Conservation (phyloP, 2,797 vertebrate genomes). For the Thalassophryne amazonica region DNA sequence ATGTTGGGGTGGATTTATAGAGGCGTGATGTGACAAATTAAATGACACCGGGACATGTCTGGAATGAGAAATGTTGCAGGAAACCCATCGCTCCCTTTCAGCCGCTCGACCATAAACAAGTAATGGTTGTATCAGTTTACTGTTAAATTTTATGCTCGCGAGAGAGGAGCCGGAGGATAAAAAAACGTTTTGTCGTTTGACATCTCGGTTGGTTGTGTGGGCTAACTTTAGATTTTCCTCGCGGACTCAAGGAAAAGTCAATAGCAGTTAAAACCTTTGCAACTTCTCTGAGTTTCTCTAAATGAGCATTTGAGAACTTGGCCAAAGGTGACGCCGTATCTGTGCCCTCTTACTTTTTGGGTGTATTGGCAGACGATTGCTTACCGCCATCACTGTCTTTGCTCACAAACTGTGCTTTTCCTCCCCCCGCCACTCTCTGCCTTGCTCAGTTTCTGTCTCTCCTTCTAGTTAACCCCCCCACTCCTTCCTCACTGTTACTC, state of each 20-base stretch:
- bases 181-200: constrained; percentile 43
- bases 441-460: constrained; percentile 44
- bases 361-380: constrained; percentile 50
- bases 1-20: constrained; percentile 62
- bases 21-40: constrained; percentile 58
- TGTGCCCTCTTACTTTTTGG: constrained; percentile 28
- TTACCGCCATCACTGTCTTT: no score
- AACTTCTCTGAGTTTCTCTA: constrained; percentile 56
- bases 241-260: constrained; percentile 49
- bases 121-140: constrained; percentile 66
- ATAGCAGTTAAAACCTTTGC: constrained; percentile 57
- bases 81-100: constrained; percentile 3
- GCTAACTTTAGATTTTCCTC: constrained; percentile 39
- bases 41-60: constrained; percentile 55
- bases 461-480: constrained; percentile 64
- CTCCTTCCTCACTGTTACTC: constrained; percentile 37
- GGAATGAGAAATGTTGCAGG: constrained; percentile 43
- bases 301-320: constrained; percentile 60
- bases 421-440: constrained; percentile 31
- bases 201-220: constrained; percentile 25
- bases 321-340: constrained; percentile 55
- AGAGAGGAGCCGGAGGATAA: constrained; percentile 42
- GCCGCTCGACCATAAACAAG: constrained; percentile 65
- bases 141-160: constrained; percentile 67
- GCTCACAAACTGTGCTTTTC: constrained; percentile 26